Percentiles rank a stretch among this genome's conserved stretches.
These are phyloP conservation scores for Meta bourneti DNA, from an alignment of 2,888 invertebrate genomes.

Conservation along the genomic window DNA sequence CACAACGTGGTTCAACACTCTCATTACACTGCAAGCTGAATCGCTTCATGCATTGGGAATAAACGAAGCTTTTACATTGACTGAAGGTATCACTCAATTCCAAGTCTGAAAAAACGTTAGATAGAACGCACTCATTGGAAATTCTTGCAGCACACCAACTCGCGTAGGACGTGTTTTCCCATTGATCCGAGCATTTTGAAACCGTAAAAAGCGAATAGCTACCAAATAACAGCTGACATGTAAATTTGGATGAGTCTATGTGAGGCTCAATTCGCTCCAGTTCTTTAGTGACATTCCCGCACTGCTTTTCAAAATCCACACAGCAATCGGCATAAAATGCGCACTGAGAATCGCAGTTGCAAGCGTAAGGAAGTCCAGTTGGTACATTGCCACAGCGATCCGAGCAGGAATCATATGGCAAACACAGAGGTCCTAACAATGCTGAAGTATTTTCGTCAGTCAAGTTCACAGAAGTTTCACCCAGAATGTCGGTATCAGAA, in stretches of 20 bases:
- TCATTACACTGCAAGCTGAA: conserved; percentile 27
- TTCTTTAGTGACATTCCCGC: neutral
- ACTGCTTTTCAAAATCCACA: conserved; percentile 34
- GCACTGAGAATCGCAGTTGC: conserved; percentile 69
- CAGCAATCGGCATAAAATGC: conserved; percentile 64
- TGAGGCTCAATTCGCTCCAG: neutral
- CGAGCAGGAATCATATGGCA: conserved; percentile 60
- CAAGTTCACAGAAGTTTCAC: no score
- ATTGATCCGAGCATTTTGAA: conserved; percentile 22
- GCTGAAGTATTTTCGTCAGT: neutral
- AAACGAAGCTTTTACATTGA: conserved; percentile 13
- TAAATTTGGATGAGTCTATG: neutral
- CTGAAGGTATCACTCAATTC: neutral
- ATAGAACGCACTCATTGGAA: conserved; percentile 27
- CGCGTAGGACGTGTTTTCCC: neutral
- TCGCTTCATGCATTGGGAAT: conserved; percentile 14
- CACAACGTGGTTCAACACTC: conserved; percentile 23
- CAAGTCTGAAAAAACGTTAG: neutral
- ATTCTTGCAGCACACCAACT: conserved; percentile 20
- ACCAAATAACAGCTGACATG: conserved; percentile 35
- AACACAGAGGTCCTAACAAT: conserved; percentile 23
- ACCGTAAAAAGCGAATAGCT: conserved; percentile 35
- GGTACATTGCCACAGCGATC: conserved; percentile 49
- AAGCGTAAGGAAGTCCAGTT: conserved; percentile 40
- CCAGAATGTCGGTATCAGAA: neutral